phyloP scores from a whole-genome alignment of 2,113 vertebrate genomes.

The rabbit (Oryctolagus cuniculus) region DNA sequence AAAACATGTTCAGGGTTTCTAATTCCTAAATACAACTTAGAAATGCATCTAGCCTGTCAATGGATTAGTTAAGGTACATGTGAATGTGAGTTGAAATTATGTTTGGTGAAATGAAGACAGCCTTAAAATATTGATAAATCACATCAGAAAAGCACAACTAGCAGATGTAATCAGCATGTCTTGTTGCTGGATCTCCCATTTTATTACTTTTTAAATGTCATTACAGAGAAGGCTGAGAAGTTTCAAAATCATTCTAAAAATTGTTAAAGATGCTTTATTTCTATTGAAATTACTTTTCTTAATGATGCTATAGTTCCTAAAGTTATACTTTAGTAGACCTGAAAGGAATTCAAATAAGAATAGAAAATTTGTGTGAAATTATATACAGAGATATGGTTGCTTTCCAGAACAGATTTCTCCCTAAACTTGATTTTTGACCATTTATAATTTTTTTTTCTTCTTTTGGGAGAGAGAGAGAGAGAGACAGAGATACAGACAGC shows the following conservation, averaged over 20 bases:
- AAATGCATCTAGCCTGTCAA: background rate
- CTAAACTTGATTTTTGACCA: slow-evolving; percentile 19
- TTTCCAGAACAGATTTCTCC: background rate
- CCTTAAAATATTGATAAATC: slow-evolving; percentile 1
- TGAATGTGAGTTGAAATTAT: background rate
- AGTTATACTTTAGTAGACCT: slow-evolving; percentile 12
- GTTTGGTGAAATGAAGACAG: slow-evolving; percentile 16
- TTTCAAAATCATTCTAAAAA: slow-evolving; percentile 26
- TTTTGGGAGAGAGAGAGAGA: no score
- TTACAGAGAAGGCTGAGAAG: background rate
- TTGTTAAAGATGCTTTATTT: slow-evolving; percentile 23
- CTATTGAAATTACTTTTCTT: slow-evolving; percentile 5
- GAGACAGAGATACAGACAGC: no score
- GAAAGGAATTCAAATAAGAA: slow-evolving; percentile 28
- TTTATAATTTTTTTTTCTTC: background rate
- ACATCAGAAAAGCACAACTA: background rate
- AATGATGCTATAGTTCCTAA: background rate
- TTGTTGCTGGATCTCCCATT: slow-evolving; percentile 11
- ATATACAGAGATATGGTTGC: background rate
- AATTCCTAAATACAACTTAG: background rate
- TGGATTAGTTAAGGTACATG: background rate
- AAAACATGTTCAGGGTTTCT: background rate
- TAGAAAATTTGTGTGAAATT: slow-evolving; percentile 23
- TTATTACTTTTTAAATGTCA: slow-evolving; percentile 41
- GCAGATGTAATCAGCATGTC: background rate